Conservation (phyloP, 1,140 invertebrate species). For the Anadara kagoshimensis region DNA sequence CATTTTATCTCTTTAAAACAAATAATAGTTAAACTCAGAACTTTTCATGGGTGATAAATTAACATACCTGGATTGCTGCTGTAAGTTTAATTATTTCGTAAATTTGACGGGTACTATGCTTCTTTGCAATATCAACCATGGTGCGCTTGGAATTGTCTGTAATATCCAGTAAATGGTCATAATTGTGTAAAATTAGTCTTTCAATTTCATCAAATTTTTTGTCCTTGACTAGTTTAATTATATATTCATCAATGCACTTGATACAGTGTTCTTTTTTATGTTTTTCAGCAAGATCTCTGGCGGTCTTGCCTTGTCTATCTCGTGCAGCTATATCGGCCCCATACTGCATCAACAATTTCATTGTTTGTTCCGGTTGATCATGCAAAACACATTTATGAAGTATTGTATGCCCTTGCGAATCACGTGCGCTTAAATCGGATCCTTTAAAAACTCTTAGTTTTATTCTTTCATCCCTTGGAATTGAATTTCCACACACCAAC, state of each 20-base stretch:
- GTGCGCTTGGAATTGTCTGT: constrained; percentile 34
- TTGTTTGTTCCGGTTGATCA: constrained; percentile 38
- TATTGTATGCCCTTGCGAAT: constrained; percentile 53
- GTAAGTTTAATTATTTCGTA: constrained; percentile 47
- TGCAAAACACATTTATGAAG: constrained; percentile 50
- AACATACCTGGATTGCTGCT: constrained; percentile 49
- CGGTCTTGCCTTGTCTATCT: constrained; percentile 50
- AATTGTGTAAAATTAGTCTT: constrained; percentile 51
- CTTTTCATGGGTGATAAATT: too few species aligned
- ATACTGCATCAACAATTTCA: constrained; percentile 43
- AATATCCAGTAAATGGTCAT: constrained; percentile 55
- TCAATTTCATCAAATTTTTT: constrained; percentile 50
- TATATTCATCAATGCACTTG: constrained; percentile 47
- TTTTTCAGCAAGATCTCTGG: constrained; percentile 50
- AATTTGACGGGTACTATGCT: constrained; percentile 40
- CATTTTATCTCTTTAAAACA: too few species aligned
- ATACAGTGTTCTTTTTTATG: constrained; percentile 43
- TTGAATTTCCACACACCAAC: constrained; percentile 47
- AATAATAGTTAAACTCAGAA: too few species aligned
- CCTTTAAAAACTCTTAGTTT: constrained; percentile 50
- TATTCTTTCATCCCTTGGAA: constrained; percentile 52
- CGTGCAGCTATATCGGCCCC: constrained; percentile 52
- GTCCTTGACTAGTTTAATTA: constrained; percentile 53
- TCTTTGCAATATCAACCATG: constrained; percentile 53
- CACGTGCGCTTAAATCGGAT: constrained; percentile 49